These are phyloP conservation scores for Rambutsinella grinnellia DNA, from an alignment of 2,888 invertebrate species.

Conservation along the genomic window DNA sequence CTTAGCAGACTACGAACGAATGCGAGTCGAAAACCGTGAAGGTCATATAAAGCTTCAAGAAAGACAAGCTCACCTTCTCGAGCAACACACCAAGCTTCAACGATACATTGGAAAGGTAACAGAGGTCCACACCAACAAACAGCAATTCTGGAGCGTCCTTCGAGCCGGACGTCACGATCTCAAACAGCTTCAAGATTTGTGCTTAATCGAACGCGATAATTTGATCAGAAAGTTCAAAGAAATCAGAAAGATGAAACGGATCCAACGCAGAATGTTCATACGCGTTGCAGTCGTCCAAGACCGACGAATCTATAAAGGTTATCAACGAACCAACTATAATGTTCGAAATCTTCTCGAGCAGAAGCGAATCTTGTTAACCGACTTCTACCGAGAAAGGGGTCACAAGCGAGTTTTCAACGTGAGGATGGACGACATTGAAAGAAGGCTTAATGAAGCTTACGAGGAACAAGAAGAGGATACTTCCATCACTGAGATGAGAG, in stretches of 20 bases:
- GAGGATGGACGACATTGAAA: not conserved
- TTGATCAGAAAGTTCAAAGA: constrained; percentile 10
- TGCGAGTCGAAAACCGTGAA: constrained; percentile 31
- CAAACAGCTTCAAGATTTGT: constrained; percentile 22
- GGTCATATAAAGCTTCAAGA: constrained; percentile 18
- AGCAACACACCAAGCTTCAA: constrained; percentile 19
- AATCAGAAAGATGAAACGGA: not conserved
- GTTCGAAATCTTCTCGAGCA: constrained; percentile 7
- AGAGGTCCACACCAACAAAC: constrained; percentile 1
- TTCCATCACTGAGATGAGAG: not conserved
- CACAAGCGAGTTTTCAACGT: constrained; percentile 2
- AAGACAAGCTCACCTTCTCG: constrained; percentile 4
- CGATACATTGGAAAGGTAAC: constrained; percentile 15
- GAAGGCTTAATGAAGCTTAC: not conserved
- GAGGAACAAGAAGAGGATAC: constrained; percentile 8
- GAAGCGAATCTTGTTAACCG: not conserved
- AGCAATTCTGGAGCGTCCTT: constrained; percentile 10
- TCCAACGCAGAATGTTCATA: constrained; percentile 8
- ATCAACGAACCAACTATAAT: not conserved
- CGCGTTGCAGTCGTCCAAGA: constrained; percentile 17
- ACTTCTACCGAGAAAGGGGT: constrained; percentile 7
- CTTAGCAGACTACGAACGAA: constrained; percentile 26
- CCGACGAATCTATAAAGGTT: constrained; percentile 5
- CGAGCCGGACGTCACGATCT: constrained; percentile 25
- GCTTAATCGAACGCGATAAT: not conserved